phyloP scores from a whole-genome alignment of 2,113 vertebrate species.

The Dromaius novaehollandiae region DNA sequence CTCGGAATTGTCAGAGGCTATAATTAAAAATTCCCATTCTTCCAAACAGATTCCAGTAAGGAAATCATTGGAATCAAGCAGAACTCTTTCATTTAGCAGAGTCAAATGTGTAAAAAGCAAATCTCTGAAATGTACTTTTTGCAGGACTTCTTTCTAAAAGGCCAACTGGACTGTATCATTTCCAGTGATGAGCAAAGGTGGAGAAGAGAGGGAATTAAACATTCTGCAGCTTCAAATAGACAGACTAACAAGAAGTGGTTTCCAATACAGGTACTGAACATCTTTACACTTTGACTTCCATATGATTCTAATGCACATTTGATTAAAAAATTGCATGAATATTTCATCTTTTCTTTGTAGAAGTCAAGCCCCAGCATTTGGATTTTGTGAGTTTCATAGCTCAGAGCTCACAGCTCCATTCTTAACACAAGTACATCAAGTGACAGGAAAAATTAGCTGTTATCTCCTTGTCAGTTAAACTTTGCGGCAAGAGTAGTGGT shows the following conservation, averaged over 20 bases:
- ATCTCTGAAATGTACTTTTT: background rate
- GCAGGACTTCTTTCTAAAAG: background rate
- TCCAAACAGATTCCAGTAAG: background rate
- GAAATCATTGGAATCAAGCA: background rate
- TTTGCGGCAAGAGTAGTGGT: background rate
- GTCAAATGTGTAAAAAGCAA: background rate
- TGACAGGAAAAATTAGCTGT: background rate
- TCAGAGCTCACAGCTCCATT: background rate
- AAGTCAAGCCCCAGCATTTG: background rate
- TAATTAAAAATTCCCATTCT: background rate
- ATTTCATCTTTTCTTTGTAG: background rate
- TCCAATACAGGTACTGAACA: background rate
- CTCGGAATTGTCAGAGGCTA: background rate
- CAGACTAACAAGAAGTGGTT: background rate
- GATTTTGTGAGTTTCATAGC: background rate
- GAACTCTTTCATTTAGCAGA: background rate
- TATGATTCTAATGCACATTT: background rate
- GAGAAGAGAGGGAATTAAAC: background rate
- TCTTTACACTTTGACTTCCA: background rate
- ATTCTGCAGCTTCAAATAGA: background rate
- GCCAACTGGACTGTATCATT: background rate
- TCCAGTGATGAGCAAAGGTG: background rate
- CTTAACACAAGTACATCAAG: background rate
- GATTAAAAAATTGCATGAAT: background rate
- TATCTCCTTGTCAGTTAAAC: background rate